These are phyloP conservation scores for Drosophila tripunctata DNA, from an alignment of 2,888 invertebrate species.

Conservation along the genomic window DNA sequence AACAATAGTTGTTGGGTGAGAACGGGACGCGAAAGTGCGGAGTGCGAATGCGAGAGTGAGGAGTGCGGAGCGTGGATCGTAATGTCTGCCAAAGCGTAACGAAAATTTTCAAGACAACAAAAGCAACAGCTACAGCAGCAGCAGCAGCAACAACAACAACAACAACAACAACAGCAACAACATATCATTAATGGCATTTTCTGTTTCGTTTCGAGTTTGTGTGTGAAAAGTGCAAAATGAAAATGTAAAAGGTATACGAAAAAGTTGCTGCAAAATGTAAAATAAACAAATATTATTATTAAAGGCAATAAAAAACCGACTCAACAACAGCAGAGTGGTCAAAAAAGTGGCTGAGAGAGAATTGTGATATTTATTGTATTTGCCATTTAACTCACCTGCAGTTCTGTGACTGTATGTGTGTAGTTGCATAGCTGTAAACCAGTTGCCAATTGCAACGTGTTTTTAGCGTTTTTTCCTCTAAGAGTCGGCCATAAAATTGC, in stretches of 20 bases:
- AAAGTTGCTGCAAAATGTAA: conserved; percentile 24
- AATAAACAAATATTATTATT: conserved; percentile 33
- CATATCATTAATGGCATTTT: conserved; percentile 75
- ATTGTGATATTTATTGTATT: conserved; percentile 47
- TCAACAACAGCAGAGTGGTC: conserved; percentile 4
- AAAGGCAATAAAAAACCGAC: conserved; percentile 19
- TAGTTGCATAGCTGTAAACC: conserved; percentile 76
- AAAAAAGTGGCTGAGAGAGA: conserved; percentile 29
- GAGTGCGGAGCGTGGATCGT: conserved; percentile 77
- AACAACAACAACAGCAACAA: conserved; percentile 34
- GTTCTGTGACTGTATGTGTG: conserved; percentile 27
- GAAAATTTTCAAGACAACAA: conserved; percentile 64
- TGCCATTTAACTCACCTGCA: conserved; percentile 74
- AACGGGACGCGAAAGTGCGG: conserved; percentile 56
- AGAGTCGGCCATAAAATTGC: conserved; percentile 41
- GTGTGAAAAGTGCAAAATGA: conserved; percentile 71
- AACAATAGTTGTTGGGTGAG: conserved; percentile 5
- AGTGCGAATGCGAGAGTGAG: conserved; percentile 62
- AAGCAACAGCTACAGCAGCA: conserved; percentile 29
- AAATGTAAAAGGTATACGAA: conserved; percentile 68
- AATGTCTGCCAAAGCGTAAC: conserved; percentile 79
- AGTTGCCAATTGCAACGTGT: conserved; percentile 78
- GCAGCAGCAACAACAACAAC: conserved; percentile 7
- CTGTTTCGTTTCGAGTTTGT: conserved; percentile 67
- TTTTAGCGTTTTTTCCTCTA: conserved; percentile 49